Evolutionary conservation across 1,140 invertebrate species (phyloP).

Genomic region (Galleria mellonella): DNA sequence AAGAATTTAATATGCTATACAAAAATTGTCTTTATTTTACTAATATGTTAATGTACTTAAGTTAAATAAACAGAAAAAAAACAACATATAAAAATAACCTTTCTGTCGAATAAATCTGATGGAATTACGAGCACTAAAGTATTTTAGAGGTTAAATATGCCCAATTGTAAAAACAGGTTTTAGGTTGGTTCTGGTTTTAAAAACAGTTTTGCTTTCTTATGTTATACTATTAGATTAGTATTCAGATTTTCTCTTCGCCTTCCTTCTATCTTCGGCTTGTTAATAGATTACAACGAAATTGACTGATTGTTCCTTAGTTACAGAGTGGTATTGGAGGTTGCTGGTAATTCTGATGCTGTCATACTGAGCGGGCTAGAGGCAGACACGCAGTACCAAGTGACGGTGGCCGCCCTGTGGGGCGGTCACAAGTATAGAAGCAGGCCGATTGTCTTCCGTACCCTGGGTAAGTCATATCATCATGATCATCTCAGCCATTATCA

Average conservation of each 20-base stretch:
- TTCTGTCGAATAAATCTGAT: no score
- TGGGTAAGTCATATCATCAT: conserved; percentile 77
- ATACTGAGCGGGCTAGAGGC: conserved; percentile 85
- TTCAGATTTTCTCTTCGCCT: conserved; percentile 18
- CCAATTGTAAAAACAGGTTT: no score
- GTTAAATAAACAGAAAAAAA: no score
- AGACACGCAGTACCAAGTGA: conserved; percentile 90
- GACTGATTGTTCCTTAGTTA: conserved; percentile 82
- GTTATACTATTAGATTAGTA: conserved; percentile 2
- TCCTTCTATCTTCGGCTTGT: conserved; percentile 31
- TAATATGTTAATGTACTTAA: no score
- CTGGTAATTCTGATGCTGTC: conserved; percentile 88
- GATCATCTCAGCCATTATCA: no score
- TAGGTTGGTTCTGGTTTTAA: no score
- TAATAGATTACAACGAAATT: conserved; percentile 56
- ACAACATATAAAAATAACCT: no score
- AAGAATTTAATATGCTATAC: no score
- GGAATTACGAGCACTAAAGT: no score
- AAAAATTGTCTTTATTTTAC: no score
- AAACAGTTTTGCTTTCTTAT: no score
- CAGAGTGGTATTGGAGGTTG: conserved; percentile 91
- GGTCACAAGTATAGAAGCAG: conserved; percentile 87
- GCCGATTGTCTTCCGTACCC: conserved; percentile 89
- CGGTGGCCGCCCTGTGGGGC: conserved; percentile 85
- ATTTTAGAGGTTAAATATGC: no score